phyloP scores from a whole-genome alignment of 2,113 vertebrate genomes.

The Ammodytes dubius region DNA sequence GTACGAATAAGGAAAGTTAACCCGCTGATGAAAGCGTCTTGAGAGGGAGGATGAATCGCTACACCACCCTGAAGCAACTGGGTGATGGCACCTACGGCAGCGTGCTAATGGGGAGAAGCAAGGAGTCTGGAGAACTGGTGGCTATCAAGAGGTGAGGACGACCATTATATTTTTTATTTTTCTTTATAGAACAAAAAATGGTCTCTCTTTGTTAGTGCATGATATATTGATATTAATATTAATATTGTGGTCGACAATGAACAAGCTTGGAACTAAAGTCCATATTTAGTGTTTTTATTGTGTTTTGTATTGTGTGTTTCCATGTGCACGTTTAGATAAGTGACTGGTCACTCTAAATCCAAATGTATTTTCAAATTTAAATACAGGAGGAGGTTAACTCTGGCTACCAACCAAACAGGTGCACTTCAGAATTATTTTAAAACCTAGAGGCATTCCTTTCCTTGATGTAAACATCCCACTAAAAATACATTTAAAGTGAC shows the following conservation, averaged over 20 bases:
- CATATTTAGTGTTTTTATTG: background rate
- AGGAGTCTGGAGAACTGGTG: slow-evolving; percentile 96
- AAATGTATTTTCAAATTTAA: background rate
- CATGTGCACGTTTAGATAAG: background rate
- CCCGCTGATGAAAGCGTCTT: slow-evolving; percentile 56
- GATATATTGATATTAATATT: background rate
- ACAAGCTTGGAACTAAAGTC: background rate
- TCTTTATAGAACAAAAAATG: background rate
- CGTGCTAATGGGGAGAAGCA: slow-evolving; percentile 96
- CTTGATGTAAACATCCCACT: background rate
- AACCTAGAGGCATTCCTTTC: background rate
- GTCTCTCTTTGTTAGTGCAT: background rate
- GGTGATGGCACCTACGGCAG: slow-evolving; percentile 98
- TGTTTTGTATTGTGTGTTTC: background rate
- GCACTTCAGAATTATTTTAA: background rate
- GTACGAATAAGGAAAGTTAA: slow-evolving; percentile 24
- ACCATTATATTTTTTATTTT: background rate
- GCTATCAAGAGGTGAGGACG: slow-evolving; percentile 94
- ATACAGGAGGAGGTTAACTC: background rate
- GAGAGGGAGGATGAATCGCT: slow-evolving; percentile 92
- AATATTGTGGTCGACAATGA: background rate
- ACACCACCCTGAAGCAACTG: slow-evolving; percentile 93
- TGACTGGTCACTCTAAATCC: background rate
- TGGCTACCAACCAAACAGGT: background rate
- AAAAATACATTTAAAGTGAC: background rate